These are phyloP conservation scores for Ciona savignyi DNA, from an alignment of 23 tunicate genomes.

Conservation along the genomic window DNA sequence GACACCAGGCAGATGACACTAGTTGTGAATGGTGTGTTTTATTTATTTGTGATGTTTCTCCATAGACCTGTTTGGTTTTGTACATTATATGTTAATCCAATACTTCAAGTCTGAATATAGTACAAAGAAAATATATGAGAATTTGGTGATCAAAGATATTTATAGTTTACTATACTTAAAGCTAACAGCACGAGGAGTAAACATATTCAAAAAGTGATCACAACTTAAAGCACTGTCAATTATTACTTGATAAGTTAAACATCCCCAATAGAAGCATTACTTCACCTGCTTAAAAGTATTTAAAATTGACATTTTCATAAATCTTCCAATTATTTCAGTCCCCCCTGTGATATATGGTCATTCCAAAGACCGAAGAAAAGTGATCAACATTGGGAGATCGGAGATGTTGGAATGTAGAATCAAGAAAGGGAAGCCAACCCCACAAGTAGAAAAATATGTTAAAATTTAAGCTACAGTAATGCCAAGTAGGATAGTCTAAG, in stretches of 20 bases:
- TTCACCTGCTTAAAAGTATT: too few species aligned
- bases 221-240: too few species aligned
- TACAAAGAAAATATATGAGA: too few species aligned
- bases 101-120: too few species aligned
- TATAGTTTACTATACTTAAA: too few species aligned
- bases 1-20: constrained; percentile 56
- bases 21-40: constrained; percentile 50
- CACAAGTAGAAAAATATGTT: constrained; percentile 39
- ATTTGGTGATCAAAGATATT: too few species aligned
- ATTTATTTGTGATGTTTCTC: constrained; percentile 2
- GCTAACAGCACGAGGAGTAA: too few species aligned
- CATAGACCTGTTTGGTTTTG: too few species aligned
- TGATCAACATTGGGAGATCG: constrained; percentile 60
- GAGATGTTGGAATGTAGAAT: constrained; percentile 69
- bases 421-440: constrained; percentile 77
- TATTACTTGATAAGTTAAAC: too few species aligned
- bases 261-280: too few species aligned
- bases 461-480: neutral
- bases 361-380: constrained; percentile 27
- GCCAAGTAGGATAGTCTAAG: neutral
- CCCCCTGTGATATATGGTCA: constrained; percentile 75
- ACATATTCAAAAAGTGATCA: too few species aligned
- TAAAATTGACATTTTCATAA: neutral
- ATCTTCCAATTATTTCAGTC: constrained; percentile 21
- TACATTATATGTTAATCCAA: too few species aligned